phyloP scores from a whole-genome alignment of 2,888 invertebrate species.

The Microplitis deprimator region DNA sequence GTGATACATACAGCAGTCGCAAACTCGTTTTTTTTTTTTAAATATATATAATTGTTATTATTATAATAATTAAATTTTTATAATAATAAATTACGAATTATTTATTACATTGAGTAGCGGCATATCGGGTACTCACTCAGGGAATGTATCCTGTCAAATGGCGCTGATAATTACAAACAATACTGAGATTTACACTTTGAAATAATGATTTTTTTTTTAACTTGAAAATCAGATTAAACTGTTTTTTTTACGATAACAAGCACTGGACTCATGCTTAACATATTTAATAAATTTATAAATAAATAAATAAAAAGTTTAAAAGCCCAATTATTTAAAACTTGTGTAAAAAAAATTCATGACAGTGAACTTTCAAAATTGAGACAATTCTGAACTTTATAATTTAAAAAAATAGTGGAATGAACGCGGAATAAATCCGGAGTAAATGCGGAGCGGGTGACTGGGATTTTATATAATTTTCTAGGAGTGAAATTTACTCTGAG shows the following conservation, averaged over 20 bases:
- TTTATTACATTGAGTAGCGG: conserved; percentile 70
- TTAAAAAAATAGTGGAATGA: too few relatives aligned
- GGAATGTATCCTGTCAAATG: conserved; percentile 71
- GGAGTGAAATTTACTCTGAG: too few relatives aligned
- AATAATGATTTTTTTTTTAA: conserved; percentile 64
- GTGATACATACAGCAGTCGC: conserved; percentile 43
- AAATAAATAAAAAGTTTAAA: conserved; percentile 7
- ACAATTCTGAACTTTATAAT: too few relatives aligned
- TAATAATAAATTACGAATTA: conserved; percentile 59
- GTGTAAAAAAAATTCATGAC: too few relatives aligned
- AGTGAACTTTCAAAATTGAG: too few relatives aligned
- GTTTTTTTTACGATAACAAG: conserved; percentile 57
- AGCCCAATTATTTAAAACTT: too few relatives aligned
- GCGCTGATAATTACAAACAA: conserved; percentile 71
- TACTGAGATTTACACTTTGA: conserved; percentile 71
- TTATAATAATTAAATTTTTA: conserved; percentile 2
- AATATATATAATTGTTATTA: conserved; percentile 36
- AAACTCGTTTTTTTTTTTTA: conserved; percentile 39
- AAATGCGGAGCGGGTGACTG: too few relatives aligned
- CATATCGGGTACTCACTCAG: conserved; percentile 71
- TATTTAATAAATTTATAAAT: conserved; percentile 30
- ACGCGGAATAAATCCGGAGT: too few relatives aligned
- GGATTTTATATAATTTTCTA: too few relatives aligned
- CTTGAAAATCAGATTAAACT: conserved; percentile 58
- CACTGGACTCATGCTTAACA: conserved; percentile 61